Percentiles rank a stretch among this genome's conserved stretches.
Conservation (phyloP, 2,797 vertebrate genomes). For the Alcedo quadribrachys region DNA sequence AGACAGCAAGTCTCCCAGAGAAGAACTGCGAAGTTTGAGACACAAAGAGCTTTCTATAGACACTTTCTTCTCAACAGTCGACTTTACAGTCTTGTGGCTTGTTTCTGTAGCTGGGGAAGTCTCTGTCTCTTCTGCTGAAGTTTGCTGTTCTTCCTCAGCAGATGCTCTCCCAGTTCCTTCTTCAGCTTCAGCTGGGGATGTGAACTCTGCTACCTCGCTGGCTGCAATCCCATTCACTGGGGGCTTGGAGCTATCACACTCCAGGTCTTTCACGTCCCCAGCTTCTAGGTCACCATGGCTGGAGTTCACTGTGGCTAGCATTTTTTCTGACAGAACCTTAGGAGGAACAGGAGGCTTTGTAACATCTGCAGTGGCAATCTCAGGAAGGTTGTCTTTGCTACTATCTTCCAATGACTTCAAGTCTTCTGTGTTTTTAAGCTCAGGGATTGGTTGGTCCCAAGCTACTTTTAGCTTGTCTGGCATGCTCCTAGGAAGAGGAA, state of each 20-base stretch:
- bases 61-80: neutral
- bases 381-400: conserved; percentile 72
- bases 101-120: conserved; percentile 16
- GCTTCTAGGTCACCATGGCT: neutral
- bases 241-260: neutral
- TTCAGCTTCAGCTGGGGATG: neutral
- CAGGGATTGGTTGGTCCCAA: conserved; percentile 78
- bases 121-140: conserved; percentile 42
- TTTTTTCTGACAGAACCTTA: conserved; percentile 72
- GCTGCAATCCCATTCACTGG: conserved; percentile 59
- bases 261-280: neutral
- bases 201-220: neutral
- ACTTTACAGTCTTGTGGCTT: neutral
- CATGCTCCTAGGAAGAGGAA: conserved; percentile 57
- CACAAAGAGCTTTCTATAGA: neutral
- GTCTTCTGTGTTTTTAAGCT: conserved; percentile 55
- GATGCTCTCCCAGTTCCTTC: conserved; percentile 6
- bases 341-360: conserved; percentile 66
- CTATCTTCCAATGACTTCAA: conserved; percentile 61
- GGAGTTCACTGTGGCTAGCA: conserved; percentile 20
- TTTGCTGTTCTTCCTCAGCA: conserved; percentile 34
- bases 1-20: conserved; percentile 84
- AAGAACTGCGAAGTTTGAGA: conserved; percentile 63
- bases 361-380: conserved; percentile 47
- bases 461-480: conserved; percentile 77